phyloP scores from a whole-genome alignment of 2,888 invertebrate genomes.

The Calameuta idolon region DNA sequence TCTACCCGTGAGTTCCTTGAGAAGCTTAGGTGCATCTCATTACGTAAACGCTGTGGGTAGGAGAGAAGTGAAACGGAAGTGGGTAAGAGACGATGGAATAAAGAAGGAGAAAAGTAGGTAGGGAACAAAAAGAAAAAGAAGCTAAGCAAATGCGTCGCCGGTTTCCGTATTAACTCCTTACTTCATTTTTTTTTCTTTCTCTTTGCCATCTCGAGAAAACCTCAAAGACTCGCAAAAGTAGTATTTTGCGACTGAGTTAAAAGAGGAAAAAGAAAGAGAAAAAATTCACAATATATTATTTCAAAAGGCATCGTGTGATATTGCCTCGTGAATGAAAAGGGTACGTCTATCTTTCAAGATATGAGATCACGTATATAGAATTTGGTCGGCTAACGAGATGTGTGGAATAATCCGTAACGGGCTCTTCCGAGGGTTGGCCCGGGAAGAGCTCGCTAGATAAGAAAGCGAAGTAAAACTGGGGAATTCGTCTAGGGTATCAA shows the following conservation, averaged over 20 bases:
- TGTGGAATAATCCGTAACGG: not conserved
- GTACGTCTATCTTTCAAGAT: not conserved
- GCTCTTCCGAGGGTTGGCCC: not conserved
- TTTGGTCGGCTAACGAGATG: not conserved
- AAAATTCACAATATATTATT: not conserved
- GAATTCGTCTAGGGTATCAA: not conserved
- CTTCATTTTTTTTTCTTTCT: not conserved
- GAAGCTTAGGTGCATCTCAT: slow-evolving; percentile 17
- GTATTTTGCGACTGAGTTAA: not conserved
- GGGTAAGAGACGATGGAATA: not conserved
- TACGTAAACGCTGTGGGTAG: slow-evolving; percentile 1
- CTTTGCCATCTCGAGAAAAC: not conserved
- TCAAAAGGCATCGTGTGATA: not conserved
- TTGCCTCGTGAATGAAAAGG: not conserved
- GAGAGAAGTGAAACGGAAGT: not conserved
- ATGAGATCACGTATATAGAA: not conserved
- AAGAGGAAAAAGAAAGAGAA: too few relatives aligned
- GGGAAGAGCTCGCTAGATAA: not conserved
- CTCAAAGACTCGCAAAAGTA: not conserved
- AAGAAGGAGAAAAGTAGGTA: not conserved
- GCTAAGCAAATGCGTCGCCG: not conserved
- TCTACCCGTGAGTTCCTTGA: not conserved
- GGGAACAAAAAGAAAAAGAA: not conserved
- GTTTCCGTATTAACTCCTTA: not conserved
- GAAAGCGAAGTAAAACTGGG: not conserved